phyloP scores from a whole-genome alignment of 2,888 invertebrate genomes.

The Tuta absoluta region DNA sequence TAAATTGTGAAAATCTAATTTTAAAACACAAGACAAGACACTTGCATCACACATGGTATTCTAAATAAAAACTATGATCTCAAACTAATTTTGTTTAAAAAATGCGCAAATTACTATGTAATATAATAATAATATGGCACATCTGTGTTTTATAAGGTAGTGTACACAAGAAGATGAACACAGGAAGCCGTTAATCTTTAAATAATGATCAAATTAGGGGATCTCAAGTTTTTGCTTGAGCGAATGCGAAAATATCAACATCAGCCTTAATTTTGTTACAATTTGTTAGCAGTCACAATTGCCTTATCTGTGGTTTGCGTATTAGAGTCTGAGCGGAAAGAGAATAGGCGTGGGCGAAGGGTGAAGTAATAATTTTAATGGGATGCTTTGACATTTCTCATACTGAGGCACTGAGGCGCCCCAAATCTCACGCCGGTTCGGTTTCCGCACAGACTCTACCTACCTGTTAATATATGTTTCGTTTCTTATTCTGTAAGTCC shows the following conservation, averaged over 20 bases:
- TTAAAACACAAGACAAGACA: conserved; percentile 5
- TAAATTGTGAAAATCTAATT: neutral
- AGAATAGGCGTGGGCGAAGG: too few relatives aligned
- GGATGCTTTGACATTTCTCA: too few relatives aligned
- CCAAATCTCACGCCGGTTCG: too few relatives aligned
- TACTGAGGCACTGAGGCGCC: too few relatives aligned
- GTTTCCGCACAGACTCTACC: too few relatives aligned
- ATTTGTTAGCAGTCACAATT: too few relatives aligned
- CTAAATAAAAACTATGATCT: conserved; percentile 63
- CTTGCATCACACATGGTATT: conserved; percentile 32
- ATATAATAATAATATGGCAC: conserved; percentile 39
- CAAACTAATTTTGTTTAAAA: conserved; percentile 48
- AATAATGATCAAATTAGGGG: conserved; percentile 30
- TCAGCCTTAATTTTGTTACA: too few relatives aligned
- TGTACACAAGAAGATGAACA: conserved; percentile 1
- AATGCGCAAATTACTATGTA: conserved; percentile 52
- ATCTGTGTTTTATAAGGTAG: conserved; percentile 43
- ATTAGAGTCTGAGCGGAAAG: too few relatives aligned
- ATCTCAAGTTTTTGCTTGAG: conserved; percentile 50
- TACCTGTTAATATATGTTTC: too few relatives aligned
- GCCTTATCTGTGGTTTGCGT: too few relatives aligned
- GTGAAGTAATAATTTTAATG: too few relatives aligned
- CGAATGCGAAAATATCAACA: conserved; percentile 28
- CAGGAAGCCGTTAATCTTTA: conserved; percentile 28
- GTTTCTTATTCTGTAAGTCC: too few relatives aligned